Base-by-base conservation (phyloP, 1,140 invertebrate species). In the Lepidostoma basale region DNA sequence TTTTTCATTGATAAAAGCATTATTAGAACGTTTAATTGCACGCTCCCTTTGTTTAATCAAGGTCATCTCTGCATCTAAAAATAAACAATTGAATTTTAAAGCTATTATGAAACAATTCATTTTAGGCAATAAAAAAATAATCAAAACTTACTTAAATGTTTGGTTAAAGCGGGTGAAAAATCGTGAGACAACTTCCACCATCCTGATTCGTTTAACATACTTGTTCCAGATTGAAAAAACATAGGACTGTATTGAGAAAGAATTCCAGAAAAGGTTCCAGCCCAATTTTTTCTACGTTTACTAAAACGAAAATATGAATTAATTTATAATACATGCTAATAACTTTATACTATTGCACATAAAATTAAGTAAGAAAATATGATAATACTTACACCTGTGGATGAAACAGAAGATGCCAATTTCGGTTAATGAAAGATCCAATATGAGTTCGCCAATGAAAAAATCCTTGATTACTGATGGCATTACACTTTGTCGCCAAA, bases 401-500 rank as follows among this genome's bases (percentile, higher is more conserved):
- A 30, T 62, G 63, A 40, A 73, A 73, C 26, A 73, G 25, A 63
- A 36, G 16, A 45, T 62, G 36, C 71, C 71, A 73, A 42, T 73
- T 62, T 22, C 54, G 62, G n/a, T 58, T 23, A 25, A 73, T 63
- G 33, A 69, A 73, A 16, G 67, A 58, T 22, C 44, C 56, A 40
- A 73, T 67, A 20, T 73, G 71, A 45, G 63, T 73, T 49, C 47
- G 12, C 63, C 71, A 67, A 56, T 73, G 71, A 49, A 69, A 73
- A 59, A 33, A 73, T 44, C 71, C 67, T 62, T 67, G 42, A 49
- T 73, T 73, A 30, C 71, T 73, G 2, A 73, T 73, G 12, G 54
- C 58, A 22, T 25, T 58, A 22, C 62, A 63, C 20, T 69, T 73
- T 49, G 23, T 67, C 10, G 67, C 20, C 12, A 73, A 59, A 44